Conservation (phyloP, 2,888 invertebrate species). For the Tetanocera ferruginea region DNA sequence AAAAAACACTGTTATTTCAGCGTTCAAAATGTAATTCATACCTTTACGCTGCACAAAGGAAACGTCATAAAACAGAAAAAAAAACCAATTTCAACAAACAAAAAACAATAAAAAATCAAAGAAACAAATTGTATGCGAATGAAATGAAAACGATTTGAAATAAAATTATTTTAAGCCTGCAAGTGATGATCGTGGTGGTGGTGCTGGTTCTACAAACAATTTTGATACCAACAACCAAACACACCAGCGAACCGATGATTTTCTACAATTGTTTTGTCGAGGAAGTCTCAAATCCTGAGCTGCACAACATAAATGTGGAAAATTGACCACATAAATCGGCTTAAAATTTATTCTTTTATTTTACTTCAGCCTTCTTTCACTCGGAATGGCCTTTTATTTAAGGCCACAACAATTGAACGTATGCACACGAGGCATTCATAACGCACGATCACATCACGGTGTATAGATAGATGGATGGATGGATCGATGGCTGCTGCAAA, state of each 20-base stretch:
- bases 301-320: constrained; percentile 18
- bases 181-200: constrained; percentile 13
- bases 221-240: neutral
- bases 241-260: constrained; percentile 18
- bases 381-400: neutral
- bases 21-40: constrained; percentile 33
- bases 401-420: constrained; percentile 6
- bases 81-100: no score
- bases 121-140: constrained; percentile 10
- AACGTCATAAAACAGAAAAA: neutral
- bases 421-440: neutral
- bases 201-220: no score
- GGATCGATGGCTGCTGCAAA: neutral
- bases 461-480: neutral
- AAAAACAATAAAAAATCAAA: neutral
- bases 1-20: constrained; percentile 26
- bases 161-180: constrained; percentile 57
- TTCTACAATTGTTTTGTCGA: constrained; percentile 25
- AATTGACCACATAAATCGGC: constrained; percentile 23
- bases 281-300: neutral
- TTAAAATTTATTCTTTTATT: constrained; percentile 4
- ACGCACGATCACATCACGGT: constrained; percentile 2
- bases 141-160: constrained; percentile 51
- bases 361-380: neutral
- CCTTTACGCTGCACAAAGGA: constrained; percentile 10